A percentile compares a stretch with the other conserved stretches of the same genome.
Conservation (phyloP, 2,888 invertebrate genomes). For the Polymixis flavicincta region DNA sequence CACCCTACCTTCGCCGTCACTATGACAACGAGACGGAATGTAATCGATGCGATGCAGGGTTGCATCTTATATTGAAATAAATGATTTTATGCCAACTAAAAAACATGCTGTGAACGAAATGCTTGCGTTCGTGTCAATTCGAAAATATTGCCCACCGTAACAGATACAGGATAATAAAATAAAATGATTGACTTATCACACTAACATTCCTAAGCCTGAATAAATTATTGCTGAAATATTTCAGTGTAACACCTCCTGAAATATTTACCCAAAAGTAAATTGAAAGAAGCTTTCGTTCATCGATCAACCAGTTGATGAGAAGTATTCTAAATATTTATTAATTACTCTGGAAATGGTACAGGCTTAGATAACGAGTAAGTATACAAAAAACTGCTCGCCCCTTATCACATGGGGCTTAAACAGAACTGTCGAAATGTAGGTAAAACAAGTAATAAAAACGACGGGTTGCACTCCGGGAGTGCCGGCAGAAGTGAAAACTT, state of each 20-base stretch:
- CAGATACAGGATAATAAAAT: not conserved
- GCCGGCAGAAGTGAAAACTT: no score
- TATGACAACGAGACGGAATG: conserved; percentile 55
- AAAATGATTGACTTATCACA: not conserved
- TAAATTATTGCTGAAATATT: not conserved
- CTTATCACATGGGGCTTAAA: not conserved
- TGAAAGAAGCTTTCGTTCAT: not conserved
- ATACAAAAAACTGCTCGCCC: not conserved
- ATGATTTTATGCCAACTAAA: not conserved
- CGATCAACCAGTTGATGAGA: not conserved
- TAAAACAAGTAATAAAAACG: no score
- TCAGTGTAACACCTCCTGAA: not conserved
- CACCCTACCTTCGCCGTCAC: conserved; percentile 29
- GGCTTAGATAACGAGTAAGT: not conserved
- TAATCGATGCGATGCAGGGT: conserved; percentile 45
- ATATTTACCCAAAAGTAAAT: not conserved
- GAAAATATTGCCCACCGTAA: not conserved
- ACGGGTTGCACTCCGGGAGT: no score
- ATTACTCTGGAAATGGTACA: not conserved
- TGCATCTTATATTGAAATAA: conserved; percentile 35
- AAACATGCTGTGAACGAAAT: not conserved
- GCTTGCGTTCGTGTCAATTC: not conserved
- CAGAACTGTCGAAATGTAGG: not conserved
- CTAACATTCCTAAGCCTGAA: not conserved
- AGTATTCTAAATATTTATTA: not conserved